Conservation (phyloP, 2,113 vertebrate species). For the Glaucidium brasilianum region DNA sequence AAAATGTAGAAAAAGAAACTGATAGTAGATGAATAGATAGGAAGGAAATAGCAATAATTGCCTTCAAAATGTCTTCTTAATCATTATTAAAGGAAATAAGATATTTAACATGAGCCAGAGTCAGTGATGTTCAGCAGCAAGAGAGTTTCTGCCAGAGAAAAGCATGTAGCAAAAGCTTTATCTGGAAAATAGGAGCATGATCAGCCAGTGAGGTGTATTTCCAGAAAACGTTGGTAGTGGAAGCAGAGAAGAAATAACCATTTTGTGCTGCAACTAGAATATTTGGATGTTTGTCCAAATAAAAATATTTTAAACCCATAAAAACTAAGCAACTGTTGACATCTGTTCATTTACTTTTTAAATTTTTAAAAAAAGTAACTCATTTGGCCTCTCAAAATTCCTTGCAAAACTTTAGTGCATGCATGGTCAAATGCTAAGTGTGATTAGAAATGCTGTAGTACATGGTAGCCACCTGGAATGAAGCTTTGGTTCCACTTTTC, state of each 20-base stretch:
- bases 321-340: not conserved
- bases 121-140: not conserved
- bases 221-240: not conserved
- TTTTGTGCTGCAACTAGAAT: not conserved
- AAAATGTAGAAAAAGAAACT: not conserved
- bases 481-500: slow-evolving; percentile 12
- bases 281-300: not conserved
- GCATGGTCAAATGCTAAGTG: not conserved
- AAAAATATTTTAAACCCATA: not conserved
- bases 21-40: not conserved
- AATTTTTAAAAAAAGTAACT: not conserved
- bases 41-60: not conserved
- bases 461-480: not conserved
- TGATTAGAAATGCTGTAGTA: not conserved
- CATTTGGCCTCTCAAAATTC: not conserved
- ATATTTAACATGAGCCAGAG: not conserved
- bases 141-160: not conserved
- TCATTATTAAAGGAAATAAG: slow-evolving; percentile 14
- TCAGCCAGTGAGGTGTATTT: not conserved
- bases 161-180: not conserved
- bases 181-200: not conserved
- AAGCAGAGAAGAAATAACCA: not conserved
- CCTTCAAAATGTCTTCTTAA: not conserved
- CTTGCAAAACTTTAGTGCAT: not conserved
- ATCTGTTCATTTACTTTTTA: not conserved